phyloP scores from a whole-genome alignment of 1,140 invertebrate species.

The Ceratina japonica region DNA sequence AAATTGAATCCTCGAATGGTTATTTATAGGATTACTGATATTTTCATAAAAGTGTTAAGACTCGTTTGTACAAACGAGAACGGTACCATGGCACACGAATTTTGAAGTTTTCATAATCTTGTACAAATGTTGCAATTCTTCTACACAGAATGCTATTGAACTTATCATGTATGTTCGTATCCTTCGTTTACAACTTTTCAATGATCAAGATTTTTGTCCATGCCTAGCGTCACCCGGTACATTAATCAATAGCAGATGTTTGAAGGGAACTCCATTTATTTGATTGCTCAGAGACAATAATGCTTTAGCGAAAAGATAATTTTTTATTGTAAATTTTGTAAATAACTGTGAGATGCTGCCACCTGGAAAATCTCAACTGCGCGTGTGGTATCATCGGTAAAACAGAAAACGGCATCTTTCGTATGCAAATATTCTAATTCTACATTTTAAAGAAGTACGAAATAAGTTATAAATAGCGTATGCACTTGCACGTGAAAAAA shows the following conservation, averaged over 20 bases:
- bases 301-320: neutral
- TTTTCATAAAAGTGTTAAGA: neutral
- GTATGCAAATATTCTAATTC: neutral
- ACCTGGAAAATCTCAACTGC: slow-evolving; percentile 28
- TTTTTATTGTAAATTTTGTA: slow-evolving; percentile 18
- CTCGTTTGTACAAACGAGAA: neutral
- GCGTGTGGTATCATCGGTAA: slow-evolving; percentile 37
- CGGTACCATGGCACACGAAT: no score
- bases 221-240: neutral
- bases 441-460: no score
- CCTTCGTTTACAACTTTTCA: neutral
- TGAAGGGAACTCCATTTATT: neutral
- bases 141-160: neutral
- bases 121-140: neutral
- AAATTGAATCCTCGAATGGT: neutral
- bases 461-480: neutral
- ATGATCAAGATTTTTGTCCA: neutral
- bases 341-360: slow-evolving; percentile 51
- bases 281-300: neutral
- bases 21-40: neutral
- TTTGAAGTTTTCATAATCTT: neutral
- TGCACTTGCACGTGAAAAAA: neutral
- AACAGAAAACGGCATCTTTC: slow-evolving; percentile 26
- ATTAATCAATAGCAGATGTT: neutral
- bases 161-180: neutral